Evolutionary conservation across 2,113 vertebrate genomes (phyloP), one percentile per base, ranked within the genome.

Genomic region (Egretta garzetta): DNA sequence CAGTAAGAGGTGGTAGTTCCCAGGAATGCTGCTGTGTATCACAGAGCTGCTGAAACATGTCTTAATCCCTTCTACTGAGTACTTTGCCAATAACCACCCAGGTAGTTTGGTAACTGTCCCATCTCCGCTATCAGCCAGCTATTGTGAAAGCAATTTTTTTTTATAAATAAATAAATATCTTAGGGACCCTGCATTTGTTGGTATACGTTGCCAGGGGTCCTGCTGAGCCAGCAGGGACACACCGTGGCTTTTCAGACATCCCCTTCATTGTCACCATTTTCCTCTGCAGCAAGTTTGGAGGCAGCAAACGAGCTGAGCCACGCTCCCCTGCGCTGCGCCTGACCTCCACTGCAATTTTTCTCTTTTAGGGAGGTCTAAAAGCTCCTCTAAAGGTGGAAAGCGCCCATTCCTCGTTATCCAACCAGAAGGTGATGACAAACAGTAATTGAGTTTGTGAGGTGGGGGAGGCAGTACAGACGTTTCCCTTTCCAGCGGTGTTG

Each of bases 251-350:
- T 82, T 47, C 6, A 4, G 32, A 7, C 8, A 55, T 50, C 17
- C 28, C 22, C 60, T 47, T 75, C 2, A 0, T 63, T 82, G 62
- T 90, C 60, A 45, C 30, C 9, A 2, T 85, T 86, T 80, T 81
- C 63, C 60, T 81, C 59, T 66, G 62, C 66, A 70, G 63, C 35
- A 59, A 59, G 4, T 47, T 41, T 41, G 55, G 80, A 72, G 33
- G 39, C 24, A 64, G 43, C 41, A 64, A 35, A 68, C 0, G 0
- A 55, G 43, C 37, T 45, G 50, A 27, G 49, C 30, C 7, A 27
- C 4, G 24, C n/a, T 91, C 62, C 35, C 39, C 47, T 5, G 19
- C n/a, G 75, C 52, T 20, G 11, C 0, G 0, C 53, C n/a, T 37
- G 18, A 39, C 37, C 59, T 58, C 37, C 41, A 1, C 28, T n/a